Evolutionary conservation across 1,140 invertebrate genomes (phyloP), one percentile per base, ranked within the genome.

Genomic region (Pantala flavescens): DNA sequence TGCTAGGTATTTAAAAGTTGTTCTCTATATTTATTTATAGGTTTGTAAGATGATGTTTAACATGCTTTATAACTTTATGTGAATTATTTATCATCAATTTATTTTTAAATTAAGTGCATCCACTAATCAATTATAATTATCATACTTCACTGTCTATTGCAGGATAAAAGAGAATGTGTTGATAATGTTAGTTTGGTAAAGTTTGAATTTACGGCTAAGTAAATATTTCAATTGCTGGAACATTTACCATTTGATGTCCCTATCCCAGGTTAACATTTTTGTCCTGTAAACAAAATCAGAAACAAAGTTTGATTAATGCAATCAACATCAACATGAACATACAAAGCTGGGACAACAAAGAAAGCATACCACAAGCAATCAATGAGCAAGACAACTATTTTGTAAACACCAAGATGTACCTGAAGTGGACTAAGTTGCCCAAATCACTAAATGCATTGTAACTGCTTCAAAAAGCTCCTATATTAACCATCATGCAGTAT

Each of bases 201-300:
- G 12, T 63, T 16, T 63, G 49, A 63, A 63, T 63, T 63, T 63
- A 63, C 12, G 49, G 49, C 49, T 63, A 63, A 63, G 49, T 63
- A 63, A 21, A 63, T 3, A 63, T 63, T 63, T 63, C 49, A 63
- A 63, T 63, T 16, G 49, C 49, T 19, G 49, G 49, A 63, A 63
- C 49, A 63, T 63, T 63, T 63, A 63, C 49, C 49, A 63, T 63
- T 63, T 63, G 49, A 63, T 63, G 49, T 63, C 49, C 49, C 49
- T 63, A 63, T 63, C 49, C 49, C 49, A 63, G 49, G 49, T 63
- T 63, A 63, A 63, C 49, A 63, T 63, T 63, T 63, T 63, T 63
- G 49, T 63, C 49, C 49, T 63, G 49, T 21, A 63, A 63, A 63
- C 49, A 63, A 63, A 63, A 63, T 21, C 49, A 63, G 49, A 63